Percentiles rank a stretch among this genome's conserved stretches.
These are phyloP conservation scores for Nanorana parkeri DNA, from an alignment of 2,113 vertebrate genomes.

Conservation along the genomic window DNA sequence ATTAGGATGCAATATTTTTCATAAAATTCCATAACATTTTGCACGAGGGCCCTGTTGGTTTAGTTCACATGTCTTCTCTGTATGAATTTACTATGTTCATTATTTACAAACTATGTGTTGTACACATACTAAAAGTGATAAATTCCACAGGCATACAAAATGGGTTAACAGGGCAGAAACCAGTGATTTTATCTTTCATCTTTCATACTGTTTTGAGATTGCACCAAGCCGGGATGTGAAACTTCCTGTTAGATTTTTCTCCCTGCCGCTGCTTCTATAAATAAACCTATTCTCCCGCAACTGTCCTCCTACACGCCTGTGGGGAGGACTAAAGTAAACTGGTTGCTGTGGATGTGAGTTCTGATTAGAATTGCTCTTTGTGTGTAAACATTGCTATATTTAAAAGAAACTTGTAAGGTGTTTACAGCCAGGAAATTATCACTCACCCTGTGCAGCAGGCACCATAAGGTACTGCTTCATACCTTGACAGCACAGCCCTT, in stretches of 20 bases:
- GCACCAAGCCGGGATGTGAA: conserved; percentile 44
- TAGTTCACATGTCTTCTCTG: too few species aligned
- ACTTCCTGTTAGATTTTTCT: conserved; percentile 46
- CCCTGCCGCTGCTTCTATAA: conserved; percentile 44
- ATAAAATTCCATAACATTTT: too few species aligned
- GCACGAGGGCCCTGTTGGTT: too few species aligned
- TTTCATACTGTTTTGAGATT: conserved; percentile 31
- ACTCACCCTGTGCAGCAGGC: too few species aligned
- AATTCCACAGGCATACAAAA: too few species aligned
- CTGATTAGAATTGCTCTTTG: conserved; percentile 2
- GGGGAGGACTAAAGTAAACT: conserved; percentile 25
- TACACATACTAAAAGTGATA: too few species aligned
- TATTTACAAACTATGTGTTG: too few species aligned
- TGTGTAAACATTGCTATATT: conserved; percentile 18
- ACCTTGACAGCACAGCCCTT: too few species aligned
- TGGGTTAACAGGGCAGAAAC: conserved; percentile 38
- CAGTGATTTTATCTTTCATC: conserved; percentile 2
- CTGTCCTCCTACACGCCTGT: conserved; percentile 46
- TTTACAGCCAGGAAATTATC: too few species aligned
- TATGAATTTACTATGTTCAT: too few species aligned
- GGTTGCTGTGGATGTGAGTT: conserved; percentile 22
- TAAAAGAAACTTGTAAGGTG: background rate
- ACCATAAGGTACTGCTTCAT: too few species aligned
- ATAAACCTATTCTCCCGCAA: conserved; percentile 42
- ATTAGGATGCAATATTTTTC: too few species aligned